Base-by-base conservation (phyloP, 2,113 vertebrate genomes). In the Nerophis ophidion region DNA sequence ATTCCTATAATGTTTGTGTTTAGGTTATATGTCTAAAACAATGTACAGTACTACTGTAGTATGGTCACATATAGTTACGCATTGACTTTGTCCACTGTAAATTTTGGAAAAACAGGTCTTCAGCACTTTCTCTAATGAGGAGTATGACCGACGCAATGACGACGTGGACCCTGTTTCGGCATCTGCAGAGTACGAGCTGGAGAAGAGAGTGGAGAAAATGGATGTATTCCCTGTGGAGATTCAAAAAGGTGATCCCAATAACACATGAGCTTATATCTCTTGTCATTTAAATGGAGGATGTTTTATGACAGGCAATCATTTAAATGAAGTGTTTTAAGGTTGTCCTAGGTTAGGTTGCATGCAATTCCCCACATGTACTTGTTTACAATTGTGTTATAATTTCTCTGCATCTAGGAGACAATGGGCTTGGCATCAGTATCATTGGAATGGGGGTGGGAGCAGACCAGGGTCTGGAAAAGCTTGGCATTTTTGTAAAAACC, bases 371-470 rank as follows among this genome's bases (percentile, higher is more conserved):
- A 33, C 13, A 50, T 11, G 9, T 14, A 46, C 26, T 44, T 8
- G 13, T 46, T 42, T 14, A 44, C 42, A 11, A 16, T 36, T 61
- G 52, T 42, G 10, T 14, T 55, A 1, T 7, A 11, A 33, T 63
- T 12, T 60, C 1, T 60, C 4, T 70, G 19, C 14, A n/a, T 66
- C 62, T 59, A 95, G 94, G 92, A 86, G 93, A 94, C 74, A 93
- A 93, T 52, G 94, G 94, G 5, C 87, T 96, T 65, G 94, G 94
- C 50, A 95, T 96, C 84, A 96, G 94, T 76, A 96, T 96, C 71
- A 96, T 96, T 68, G 94, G 94, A 73, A 96, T 96, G 94, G 94
- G 94, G 72, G 94, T 95, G 64, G 94, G 94, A 72, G 94, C 94
- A 44, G 94, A 96, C 77, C 94, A 95, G 74, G 94, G 94, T 56